Evolutionary conservation across 2,888 invertebrate species (phyloP).

Genomic region (Amorpha juglandis): DNA sequence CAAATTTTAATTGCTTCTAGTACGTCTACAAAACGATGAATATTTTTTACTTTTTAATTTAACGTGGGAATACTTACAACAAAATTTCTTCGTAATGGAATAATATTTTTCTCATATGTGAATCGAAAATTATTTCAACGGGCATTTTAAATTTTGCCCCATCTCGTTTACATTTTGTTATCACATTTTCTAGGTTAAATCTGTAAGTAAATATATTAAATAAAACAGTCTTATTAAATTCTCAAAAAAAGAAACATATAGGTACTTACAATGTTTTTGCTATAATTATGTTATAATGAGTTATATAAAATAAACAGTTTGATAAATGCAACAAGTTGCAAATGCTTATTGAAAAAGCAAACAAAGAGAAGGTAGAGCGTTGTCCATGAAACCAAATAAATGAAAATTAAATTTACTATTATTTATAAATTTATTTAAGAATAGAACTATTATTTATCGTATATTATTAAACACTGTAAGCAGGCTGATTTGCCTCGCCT

Average conservation of each 20-base stretch:
- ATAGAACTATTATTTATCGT: too few relatives aligned
- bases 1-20: conserved; percentile 21
- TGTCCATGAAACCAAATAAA: too few relatives aligned
- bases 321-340: too few relatives aligned
- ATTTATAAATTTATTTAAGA: too few relatives aligned
- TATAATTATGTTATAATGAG: background rate
- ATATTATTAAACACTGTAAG: too few relatives aligned
- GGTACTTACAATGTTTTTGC: background rate
- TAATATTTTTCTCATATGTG: conserved; percentile 42
- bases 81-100: conserved; percentile 45
- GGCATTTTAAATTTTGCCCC: conserved; percentile 26
- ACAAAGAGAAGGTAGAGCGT: too few relatives aligned
- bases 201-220: conserved; percentile 40
- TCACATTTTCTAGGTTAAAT: conserved; percentile 47
- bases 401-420: too few relatives aligned
- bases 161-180: conserved; percentile 43
- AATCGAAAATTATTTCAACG: conserved; percentile 36
- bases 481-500: too few relatives aligned
- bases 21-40: conserved; percentile 27
- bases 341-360: too few relatives aligned
- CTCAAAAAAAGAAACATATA: too few relatives aligned
- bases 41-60: conserved; percentile 17
- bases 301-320: too few relatives aligned
- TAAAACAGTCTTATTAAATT: background rate
- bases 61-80: conserved; percentile 31